Base-by-base conservation (phyloP, 2,888 invertebrate species). In the Drosophila demipolita region DNA sequence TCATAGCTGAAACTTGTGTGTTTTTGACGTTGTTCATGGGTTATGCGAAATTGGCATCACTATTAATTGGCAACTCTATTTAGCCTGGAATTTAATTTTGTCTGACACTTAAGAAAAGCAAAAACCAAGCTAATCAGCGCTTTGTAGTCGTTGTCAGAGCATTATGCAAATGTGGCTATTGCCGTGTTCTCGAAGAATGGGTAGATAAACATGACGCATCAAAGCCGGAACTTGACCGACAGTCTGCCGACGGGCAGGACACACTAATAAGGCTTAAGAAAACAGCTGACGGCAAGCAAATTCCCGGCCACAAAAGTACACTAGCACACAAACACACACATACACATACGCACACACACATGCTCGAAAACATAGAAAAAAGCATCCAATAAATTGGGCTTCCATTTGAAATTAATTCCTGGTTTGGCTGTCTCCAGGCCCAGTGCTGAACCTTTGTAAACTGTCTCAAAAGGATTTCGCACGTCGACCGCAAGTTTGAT, bases 381-480 rank as follows among this genome's bases (percentile, higher is more conserved):
- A 29, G 6, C 33, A 0, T 1, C 12, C 54, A 48, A 50, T n/a
- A 53, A 54, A 73, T 63, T 57, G 67, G 38, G 29, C 61, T 65
- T 60, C 45, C 74, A 69, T 68, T 73, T 58, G 38, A 76, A 73
- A 68, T 59, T 64, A 68, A 68, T 76, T 68, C 65, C 52, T 55
- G 60, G 20, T 61, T 38, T 45, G 48, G 17, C 36, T 60, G 76
- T 72, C 38, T 54, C 42, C 60, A 42, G 49, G 49, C 61, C 53
- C 54, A 54, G 42, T 40, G 64, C 48, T 36, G 53, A 36, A 68
- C 73, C 72, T 80, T 78, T 80, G 80, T 77, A 64, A 70, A 59
- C 75, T 64, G 75, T 77, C 80, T 66, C 23, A 64, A 82, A 85
- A 75, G 87, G 83, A 83, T 86, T 83, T 83, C 66, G 50, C 86